A percentile compares a stretch with the other conserved stretches of the same genome.
These are phyloP conservation scores for Aspidoscelis tigris DNA, from an alignment of 2,113 vertebrate genomes.

Conservation along the genomic window DNA sequence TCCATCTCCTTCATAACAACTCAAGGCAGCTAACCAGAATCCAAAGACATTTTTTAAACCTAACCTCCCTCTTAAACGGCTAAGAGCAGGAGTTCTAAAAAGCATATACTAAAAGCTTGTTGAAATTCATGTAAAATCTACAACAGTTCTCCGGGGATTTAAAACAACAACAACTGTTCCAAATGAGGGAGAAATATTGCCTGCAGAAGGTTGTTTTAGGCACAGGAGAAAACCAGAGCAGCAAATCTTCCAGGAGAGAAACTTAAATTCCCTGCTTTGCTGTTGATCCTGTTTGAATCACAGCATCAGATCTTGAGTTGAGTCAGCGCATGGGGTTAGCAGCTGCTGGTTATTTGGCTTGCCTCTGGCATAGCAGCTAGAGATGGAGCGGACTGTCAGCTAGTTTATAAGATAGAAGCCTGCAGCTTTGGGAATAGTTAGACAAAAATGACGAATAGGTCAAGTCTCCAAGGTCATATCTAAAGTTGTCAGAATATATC, in stretches of 20 bases:
- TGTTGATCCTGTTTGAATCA: neutral
- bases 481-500: neutral
- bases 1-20: no score
- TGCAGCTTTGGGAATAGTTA: neutral
- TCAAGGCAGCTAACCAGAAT: no score
- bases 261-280: neutral
- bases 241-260: neutral
- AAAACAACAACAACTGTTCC: constrained; percentile 7
- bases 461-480: neutral
- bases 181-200: neutral
- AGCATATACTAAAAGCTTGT: neutral
- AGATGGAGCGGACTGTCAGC: neutral
- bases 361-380: neutral
- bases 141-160: constrained; percentile 18
- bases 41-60: no score
- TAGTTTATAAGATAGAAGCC: neutral
- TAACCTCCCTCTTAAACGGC: no score
- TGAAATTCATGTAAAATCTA: constrained; percentile 14
- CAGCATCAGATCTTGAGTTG: neutral
- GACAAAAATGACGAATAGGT: neutral
- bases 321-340: neutral
- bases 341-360: constrained; percentile 1
- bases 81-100: neutral
- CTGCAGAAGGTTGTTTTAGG: neutral
- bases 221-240: neutral